Base-by-base conservation (phyloP, 2,888 invertebrate species). In the Aspidiotus destructor region DNA sequence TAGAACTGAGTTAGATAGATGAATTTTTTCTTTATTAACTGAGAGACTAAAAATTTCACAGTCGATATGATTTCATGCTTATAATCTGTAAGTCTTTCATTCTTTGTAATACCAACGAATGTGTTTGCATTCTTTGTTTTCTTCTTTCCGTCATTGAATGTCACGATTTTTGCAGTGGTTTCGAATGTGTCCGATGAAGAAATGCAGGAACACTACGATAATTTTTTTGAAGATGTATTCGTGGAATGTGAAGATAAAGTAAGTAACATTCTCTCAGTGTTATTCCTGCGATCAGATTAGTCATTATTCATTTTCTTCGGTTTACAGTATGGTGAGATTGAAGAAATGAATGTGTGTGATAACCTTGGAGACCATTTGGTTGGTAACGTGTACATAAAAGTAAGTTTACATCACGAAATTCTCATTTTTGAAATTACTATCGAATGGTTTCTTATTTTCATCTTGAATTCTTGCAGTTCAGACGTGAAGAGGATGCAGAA, bases 261-360 rank as follows among this genome's bases (percentile, higher is more conserved):
- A 77, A 74, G 73, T 48, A n/a, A 40, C 2, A 60, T 9, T 2
- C 1, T 40, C 8, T 28, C 28, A 8, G n/a, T 57, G 44, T 69
- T 68, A 13, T 41, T 17, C 57, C 60, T 8, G 15, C 10, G n/a
- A 48, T 48, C 6, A 3, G n/a, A 15, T 68, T 68, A 42, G 6
- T 53, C 57, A 28, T 1, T 28, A 28, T 28, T 28, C 28, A 28
- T 28, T 28, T 28, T 3, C 5, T 3, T 28, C 2, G 70, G 60
- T 68, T 71, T 71, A 11, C 75, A 82, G 81, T 99, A 99, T 80
- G 99, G 99, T 0, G 97, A 98, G 80, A 98, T 99, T 75, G 99
- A 99, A 79, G 99, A 99, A 80, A 98, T 99, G 96, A 99, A 99
- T 80, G 97, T 99, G 2, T 99, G 99, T 80, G 99, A 99, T 79